Evolutionary conservation across 1,140 invertebrate species (phyloP).

Genomic region (Episyrphus balteatus): DNA sequence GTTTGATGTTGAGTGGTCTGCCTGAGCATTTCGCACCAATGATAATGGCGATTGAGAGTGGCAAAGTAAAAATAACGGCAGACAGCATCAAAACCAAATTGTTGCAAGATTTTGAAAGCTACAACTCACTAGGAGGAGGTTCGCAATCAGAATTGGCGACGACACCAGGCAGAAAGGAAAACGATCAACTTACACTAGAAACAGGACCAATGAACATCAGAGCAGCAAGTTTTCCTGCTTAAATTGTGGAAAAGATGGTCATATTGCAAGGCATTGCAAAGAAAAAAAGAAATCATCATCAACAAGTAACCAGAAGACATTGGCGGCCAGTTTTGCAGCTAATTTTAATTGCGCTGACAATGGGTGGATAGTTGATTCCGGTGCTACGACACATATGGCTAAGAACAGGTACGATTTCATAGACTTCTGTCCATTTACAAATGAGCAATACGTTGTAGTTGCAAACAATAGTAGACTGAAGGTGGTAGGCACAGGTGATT

Average conservation of each 20-base stretch:
- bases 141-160: not conserved
- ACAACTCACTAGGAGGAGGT: not conserved
- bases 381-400: not conserved
- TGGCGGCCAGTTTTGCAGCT: not conserved
- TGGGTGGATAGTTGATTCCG: not conserved
- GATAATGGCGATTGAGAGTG: slow-evolving; percentile 36
- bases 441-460: not conserved
- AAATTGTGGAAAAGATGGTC: too few relatives aligned
- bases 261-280: not conserved
- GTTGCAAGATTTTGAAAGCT: slow-evolving; percentile 2
- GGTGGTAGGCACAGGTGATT: not conserved
- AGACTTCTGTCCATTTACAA: not conserved
- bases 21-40: slow-evolving; percentile 32
- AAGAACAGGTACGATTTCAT: not conserved
- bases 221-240: too few relatives aligned
- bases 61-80: slow-evolving; percentile 17
- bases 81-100: slow-evolving; percentile 36
- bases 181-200: not conserved
- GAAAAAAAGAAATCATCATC: not conserved
- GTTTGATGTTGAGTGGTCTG: slow-evolving; percentile 28
- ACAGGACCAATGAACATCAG: not conserved
- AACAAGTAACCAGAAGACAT: not conserved
- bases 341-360: not conserved
- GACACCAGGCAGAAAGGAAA: not conserved
- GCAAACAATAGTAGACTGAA: slow-evolving; percentile 1